A percentile compares a stretch with the other conserved stretches of the same genome.
Conservation (phyloP, 2,797 vertebrate species). For the Manis crassicaudata region DNA sequence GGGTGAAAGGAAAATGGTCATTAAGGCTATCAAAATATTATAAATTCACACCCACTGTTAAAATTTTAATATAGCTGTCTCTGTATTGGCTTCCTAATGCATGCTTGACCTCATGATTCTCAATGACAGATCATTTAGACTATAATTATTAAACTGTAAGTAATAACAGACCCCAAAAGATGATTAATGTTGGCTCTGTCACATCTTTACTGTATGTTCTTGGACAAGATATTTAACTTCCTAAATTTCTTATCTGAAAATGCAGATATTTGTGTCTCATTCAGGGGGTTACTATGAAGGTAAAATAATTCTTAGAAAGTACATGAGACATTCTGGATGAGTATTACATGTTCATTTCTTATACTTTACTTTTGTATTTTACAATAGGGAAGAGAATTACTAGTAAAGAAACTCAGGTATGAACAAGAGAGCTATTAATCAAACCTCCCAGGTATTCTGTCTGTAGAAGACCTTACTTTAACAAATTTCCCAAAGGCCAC, state of each 20-base stretch:
- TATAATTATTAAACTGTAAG: neutral
- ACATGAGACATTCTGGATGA: neutral
- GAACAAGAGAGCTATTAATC: neutral
- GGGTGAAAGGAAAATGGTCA: neutral
- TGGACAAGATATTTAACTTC: neutral
- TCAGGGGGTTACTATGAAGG: neutral
- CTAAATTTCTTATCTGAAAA: neutral
- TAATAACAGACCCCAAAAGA: neutral
- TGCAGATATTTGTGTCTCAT: neutral
- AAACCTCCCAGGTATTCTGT: neutral
- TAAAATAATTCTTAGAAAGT: neutral
- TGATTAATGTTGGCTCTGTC: neutral
- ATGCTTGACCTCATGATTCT: neutral
- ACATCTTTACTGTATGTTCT: neutral
- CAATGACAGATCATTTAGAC: neutral
- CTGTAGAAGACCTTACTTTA: neutral
- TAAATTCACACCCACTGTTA: neutral
- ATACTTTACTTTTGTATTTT: neutral
- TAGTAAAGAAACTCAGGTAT: neutral
- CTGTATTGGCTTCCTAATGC: neutral
- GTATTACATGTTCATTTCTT: constrained; percentile 3
- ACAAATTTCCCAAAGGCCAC: neutral
- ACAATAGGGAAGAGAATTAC: neutral
- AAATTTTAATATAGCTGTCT: neutral
- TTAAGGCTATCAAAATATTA: neutral